These are phyloP conservation scores for Parelbella ahira DNA, from an alignment of 2,888 invertebrate genomes.

Conservation along the genomic window DNA sequence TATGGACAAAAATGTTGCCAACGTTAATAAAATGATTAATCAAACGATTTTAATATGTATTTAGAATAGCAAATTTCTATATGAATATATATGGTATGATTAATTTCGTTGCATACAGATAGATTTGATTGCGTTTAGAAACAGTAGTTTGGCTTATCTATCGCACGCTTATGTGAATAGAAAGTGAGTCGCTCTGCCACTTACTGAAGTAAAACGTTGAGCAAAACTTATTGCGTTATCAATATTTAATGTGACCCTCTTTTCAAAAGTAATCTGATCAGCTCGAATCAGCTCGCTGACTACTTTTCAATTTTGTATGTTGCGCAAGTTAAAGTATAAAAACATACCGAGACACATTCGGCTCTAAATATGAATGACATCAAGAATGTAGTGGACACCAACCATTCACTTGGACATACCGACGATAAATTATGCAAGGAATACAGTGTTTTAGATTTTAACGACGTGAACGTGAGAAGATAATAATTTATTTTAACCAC, in stretches of 20 bases:
- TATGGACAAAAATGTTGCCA: too few species aligned
- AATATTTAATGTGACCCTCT: conserved; percentile 28
- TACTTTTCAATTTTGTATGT: conserved; percentile 11
- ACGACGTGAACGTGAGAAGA: too few species aligned
- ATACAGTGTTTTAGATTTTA: too few species aligned
- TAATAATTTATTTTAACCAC: too few species aligned
- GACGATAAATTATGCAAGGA: too few species aligned
- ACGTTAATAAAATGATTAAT: too few species aligned
- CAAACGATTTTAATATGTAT: too few species aligned
- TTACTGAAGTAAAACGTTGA: conserved; percentile 21
- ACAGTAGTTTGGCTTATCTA: background rate
- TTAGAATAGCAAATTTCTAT: too few species aligned
- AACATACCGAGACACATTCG: background rate
- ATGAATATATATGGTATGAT: too few species aligned
- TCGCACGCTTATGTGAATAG: conserved; percentile 16
- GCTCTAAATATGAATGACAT: background rate
- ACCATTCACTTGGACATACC: too few species aligned
- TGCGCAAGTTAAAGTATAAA: conserved; percentile 15
- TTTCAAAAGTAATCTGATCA: conserved; percentile 26
- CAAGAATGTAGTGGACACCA: background rate
- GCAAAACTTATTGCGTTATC: conserved; percentile 27
- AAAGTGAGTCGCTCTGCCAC: conserved; percentile 17
- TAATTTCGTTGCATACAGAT: too few species aligned
- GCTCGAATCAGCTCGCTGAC: background rate
- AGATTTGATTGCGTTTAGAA: conserved; percentile 7